Evolutionary conservation across 2,797 vertebrate genomes (phyloP), one percentile per base, ranked within the genome.

Genomic region (Leptodactylus fallax): DNA sequence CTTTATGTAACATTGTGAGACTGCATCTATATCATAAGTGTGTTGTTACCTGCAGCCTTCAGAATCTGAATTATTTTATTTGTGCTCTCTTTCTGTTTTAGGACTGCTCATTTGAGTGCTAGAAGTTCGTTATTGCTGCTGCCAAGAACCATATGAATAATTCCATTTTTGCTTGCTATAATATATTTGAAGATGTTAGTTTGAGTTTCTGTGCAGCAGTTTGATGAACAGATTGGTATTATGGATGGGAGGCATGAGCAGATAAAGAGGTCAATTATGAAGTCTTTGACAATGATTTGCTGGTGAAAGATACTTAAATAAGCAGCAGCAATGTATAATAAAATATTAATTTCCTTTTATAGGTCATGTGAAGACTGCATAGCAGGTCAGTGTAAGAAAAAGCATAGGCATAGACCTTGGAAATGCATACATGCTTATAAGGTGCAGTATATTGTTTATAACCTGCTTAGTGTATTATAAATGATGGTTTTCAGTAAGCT

Each of bases 211-310:
- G 36, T 36, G 55, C 51, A 45, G 19, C 36, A 55, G 58, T 77
- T 19, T 76, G 83, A 77, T 74, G 83, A 85, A 11, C 83, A 85
- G 69, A 85, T 77, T 85, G 58, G 36, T 85, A 76, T 61, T 85
- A 51, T 76, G 82, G n/a, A 76, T 76, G 72, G 69, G 56, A 77
- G 82, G 55, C 72, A 85, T 25, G 27, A 76, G 56, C 83, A 85
- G 56, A 74, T 76, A 77, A 72, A 83, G 65, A 71, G 81, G 67
- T 83, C 65, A 83, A n/a, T 72, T 83, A 58, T 72, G 67, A 72
- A 71, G 21, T 83, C 81, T 72, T 83, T 72, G 81, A 56, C 51
- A 83, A 83, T 83, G 16, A 58, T 71, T 45, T 83, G 51, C 53
- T 83, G 53, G 27, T 45, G 53, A 83, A 58, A 56, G 19, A 45